Conservation (phyloP, 1,140 invertebrate species). For the Frieseomelitta varia region DNA sequence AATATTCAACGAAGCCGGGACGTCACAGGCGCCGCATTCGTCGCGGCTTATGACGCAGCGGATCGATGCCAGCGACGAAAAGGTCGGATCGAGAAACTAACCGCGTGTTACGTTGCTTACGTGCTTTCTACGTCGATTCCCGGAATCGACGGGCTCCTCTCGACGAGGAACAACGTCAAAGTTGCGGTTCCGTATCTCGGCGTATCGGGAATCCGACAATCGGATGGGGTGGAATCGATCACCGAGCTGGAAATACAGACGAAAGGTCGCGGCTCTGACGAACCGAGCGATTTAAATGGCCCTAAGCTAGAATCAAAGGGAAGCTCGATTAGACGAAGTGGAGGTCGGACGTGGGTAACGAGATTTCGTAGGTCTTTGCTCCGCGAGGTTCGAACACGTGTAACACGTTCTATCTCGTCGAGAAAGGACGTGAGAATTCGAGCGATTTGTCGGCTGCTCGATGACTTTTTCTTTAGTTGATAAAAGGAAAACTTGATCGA, state of each 20-base stretch:
- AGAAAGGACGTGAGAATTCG: conserved; percentile 28
- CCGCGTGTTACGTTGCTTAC: background rate
- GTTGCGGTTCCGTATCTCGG: background rate
- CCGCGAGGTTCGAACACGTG: no score
- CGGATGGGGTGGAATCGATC: background rate
- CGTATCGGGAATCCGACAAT: no score
- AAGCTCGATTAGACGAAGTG: conserved; percentile 17
- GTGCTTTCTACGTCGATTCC: background rate
- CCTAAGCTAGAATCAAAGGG: conserved; percentile 35
- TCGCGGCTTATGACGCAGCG: conserved; percentile 42
- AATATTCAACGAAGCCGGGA: conserved; percentile 44
- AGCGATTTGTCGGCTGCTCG: no score
- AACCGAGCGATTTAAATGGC: conserved; percentile 46
- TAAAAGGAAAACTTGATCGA: no score
- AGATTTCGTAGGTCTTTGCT: conserved; percentile 25
- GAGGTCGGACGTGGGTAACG: conserved; percentile 22
- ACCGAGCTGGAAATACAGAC: conserved; percentile 14
- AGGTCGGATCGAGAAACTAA: background rate
- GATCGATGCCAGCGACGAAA: conserved; percentile 23
- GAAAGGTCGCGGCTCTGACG: conserved; percentile 13
- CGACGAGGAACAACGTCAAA: background rate
- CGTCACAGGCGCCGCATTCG: conserved; percentile 49
- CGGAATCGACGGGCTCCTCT: background rate
- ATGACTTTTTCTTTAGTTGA: conserved; percentile 27
- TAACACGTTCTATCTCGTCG: background rate